Conservation (phyloP, 2,113 vertebrate species). For the Macrotis lagotis region DNA sequence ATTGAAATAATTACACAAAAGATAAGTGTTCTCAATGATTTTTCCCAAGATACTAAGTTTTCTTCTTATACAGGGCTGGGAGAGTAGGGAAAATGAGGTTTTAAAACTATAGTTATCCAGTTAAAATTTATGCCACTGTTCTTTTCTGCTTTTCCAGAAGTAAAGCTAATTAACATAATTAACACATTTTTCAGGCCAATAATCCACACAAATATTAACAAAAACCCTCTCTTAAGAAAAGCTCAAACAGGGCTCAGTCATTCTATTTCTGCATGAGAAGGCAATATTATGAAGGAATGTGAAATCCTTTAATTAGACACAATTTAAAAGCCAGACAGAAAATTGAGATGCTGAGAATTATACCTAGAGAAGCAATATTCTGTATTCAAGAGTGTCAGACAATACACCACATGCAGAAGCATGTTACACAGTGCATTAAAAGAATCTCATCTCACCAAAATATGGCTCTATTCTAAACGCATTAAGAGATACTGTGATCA, state of each 20-base stretch:
- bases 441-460: constrained; percentile 57
- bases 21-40: constrained; percentile 9
- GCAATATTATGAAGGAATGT: constrained; percentile 78
- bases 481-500: constrained; percentile 67
- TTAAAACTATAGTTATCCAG: constrained; percentile 27
- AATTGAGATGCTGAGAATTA: constrained; percentile 80
- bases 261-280: constrained; percentile 67
- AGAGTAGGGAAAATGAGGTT: background rate
- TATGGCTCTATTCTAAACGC: constrained; percentile 65
- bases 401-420: constrained; percentile 75
- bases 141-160: constrained; percentile 60
- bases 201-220: constrained; percentile 67
- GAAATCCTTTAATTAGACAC: constrained; percentile 82
- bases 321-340: constrained; percentile 81
- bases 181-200: constrained; percentile 57
- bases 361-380: constrained; percentile 80
- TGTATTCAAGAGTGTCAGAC: constrained; percentile 74
- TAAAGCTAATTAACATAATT: constrained; percentile 70
- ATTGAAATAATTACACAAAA: background rate
- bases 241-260: constrained; percentile 41
- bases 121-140: constrained; percentile 54
- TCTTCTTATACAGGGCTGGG: background rate
- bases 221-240: constrained; percentile 59
- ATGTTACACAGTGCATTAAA: constrained; percentile 73
- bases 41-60: constrained; percentile 2